phyloP scores from a whole-genome alignment of 2,113 vertebrate genomes.

The Apodemus speciosus region DNA sequence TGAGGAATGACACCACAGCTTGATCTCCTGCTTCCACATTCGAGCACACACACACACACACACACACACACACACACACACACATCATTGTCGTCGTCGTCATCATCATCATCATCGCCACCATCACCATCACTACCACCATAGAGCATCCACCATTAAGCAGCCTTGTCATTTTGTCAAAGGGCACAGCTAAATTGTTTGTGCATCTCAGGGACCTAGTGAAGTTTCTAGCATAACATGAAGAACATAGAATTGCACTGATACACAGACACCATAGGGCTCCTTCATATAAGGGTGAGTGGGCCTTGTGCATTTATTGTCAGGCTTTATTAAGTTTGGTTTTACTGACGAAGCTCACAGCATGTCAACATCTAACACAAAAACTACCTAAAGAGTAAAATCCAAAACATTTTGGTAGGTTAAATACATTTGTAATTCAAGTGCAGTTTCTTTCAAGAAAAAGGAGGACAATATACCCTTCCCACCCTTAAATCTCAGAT shows the following conservation, averaged over 20 bases:
- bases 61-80: too few relatives aligned
- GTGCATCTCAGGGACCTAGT: background rate
- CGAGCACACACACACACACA: too few relatives aligned
- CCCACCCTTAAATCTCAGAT: background rate
- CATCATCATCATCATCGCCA: too few relatives aligned
- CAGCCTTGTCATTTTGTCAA: slow-evolving; percentile 8
- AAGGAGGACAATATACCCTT: background rate
- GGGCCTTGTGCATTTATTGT: background rate
- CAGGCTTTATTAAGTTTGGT: background rate
- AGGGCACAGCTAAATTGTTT: background rate
- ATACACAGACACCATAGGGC: background rate
- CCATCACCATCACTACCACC: background rate
- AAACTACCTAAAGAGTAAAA: background rate
- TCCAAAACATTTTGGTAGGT: background rate
- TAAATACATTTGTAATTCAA: background rate
- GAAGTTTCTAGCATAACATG: background rate
- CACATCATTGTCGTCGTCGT: background rate
- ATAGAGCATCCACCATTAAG: background rate
- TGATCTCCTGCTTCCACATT: background rate
- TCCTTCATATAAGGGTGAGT: background rate
- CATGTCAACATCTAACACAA: background rate
- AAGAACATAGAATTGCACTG: background rate
- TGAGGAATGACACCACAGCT: background rate
- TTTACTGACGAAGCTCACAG: background rate
- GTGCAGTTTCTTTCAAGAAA: background rate